Evolutionary conservation across 2,113 vertebrate species (phyloP).

Genomic region (Gila orcuttii): DNA sequence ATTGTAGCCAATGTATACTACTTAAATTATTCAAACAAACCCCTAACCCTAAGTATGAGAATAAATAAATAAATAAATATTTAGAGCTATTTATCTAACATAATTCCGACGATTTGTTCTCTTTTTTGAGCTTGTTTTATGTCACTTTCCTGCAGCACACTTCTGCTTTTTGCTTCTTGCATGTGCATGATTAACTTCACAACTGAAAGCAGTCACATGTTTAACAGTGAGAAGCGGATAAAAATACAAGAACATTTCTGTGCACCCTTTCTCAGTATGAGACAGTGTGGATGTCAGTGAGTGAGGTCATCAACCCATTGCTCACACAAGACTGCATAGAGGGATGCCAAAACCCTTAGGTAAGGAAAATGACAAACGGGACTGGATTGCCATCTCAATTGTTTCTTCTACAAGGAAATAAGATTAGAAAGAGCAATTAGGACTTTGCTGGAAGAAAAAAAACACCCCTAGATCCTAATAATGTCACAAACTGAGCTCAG

Average conservation of each 20-base stretch:
- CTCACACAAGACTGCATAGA: background rate
- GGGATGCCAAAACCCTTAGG: background rate
- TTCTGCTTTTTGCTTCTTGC: slow-evolving; percentile 42
- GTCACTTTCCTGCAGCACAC: slow-evolving; percentile 6
- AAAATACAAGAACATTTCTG: background rate
- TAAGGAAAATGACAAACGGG: background rate
- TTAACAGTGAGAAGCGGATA: background rate
- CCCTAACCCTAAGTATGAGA: too few species aligned
- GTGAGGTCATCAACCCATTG: slow-evolving; percentile 7
- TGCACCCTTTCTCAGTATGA: background rate
- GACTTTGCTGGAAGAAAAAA: background rate
- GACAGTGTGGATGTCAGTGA: background rate
- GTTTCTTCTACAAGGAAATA: background rate
- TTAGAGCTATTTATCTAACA: background rate
- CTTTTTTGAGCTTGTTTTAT: background rate
- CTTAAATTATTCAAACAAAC: too few species aligned
- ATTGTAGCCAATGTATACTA: too few species aligned
- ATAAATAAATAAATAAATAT: too few species aligned
- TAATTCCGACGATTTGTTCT: background rate
- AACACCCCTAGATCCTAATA: background rate
- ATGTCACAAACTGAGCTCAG: background rate
- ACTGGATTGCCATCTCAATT: too few species aligned
- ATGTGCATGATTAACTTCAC: background rate
- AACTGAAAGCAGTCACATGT: slow-evolving; percentile 18
- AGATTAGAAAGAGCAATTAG: background rate